Percentiles rank a stretch among this genome's conserved stretches.
These are phyloP conservation scores for Melieria omissa DNA, from an alignment of 2,888 invertebrate genomes.

Conservation along the genomic window DNA sequence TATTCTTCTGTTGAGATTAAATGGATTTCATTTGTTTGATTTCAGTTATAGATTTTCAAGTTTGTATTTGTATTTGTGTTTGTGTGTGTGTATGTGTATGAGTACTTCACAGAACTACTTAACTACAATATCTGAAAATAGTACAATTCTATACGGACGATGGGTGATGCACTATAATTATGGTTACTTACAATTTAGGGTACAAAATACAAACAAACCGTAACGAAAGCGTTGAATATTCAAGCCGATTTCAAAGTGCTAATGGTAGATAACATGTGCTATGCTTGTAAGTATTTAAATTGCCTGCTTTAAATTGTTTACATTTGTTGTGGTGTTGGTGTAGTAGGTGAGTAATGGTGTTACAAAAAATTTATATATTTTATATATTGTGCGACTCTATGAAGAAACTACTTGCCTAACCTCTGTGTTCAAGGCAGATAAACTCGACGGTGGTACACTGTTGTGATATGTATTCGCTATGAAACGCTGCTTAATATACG, in stretches of 20 bases:
- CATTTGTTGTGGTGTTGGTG: too few species aligned
- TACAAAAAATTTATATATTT: too few species aligned
- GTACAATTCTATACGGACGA: too few species aligned
- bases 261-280: constrained; percentile 1
- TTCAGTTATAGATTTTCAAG: neutral
- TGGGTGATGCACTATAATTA: too few species aligned
- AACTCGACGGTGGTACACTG: constrained; percentile 57
- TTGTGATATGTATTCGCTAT: neutral
- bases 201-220: too few species aligned
- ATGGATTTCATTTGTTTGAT: constrained; percentile 6
- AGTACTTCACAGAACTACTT: constrained; percentile 13
- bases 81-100: constrained; percentile 6
- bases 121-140: neutral
- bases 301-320: too few species aligned
- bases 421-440: constrained; percentile 53
- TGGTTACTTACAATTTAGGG: too few species aligned
- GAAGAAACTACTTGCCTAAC: neutral
- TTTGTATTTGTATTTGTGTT: neutral
- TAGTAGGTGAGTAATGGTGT: too few species aligned
- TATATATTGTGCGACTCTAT: too few species aligned
- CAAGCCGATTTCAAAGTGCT: too few species aligned
- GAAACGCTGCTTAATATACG: too few species aligned
- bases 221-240: too few species aligned
- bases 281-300: neutral
- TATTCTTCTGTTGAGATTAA: neutral